A percentile compares a stretch with the other conserved stretches of the same genome.
Conservation (phyloP, 2,797 vertebrate species). For the Dicrostonyx torquatus region DNA sequence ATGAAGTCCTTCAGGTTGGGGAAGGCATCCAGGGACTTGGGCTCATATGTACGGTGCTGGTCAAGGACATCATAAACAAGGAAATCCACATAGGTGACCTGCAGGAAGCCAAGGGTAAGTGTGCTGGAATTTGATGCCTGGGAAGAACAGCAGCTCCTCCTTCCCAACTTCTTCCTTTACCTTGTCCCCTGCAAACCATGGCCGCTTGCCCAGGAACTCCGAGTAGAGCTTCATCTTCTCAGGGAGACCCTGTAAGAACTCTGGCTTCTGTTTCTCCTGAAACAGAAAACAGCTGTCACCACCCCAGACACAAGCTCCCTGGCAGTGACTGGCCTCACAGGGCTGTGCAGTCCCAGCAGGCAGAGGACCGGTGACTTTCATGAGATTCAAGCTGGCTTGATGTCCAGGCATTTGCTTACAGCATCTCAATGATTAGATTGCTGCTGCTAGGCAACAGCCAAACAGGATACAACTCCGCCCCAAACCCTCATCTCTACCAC, state of each 20-base stretch:
- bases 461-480: not conserved
- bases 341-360: not conserved
- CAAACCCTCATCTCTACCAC: not conserved
- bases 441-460: not conserved
- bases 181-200: conserved; percentile 94
- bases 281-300: conserved; percentile 13
- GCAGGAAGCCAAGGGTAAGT: not conserved
- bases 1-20: conserved; percentile 90
- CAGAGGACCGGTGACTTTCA: accelerated
- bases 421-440: not conserved
- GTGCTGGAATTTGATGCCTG: accelerated
- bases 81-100: conserved; percentile 96
- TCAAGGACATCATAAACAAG: conserved; percentile 92
- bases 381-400: not conserved
- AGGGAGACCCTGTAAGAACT: conserved; percentile 75
- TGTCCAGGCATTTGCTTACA: not conserved
- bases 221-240: conserved; percentile 89
- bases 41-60: conserved; percentile 89
- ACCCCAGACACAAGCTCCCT: not conserved
- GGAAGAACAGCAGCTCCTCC: accelerated
- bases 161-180: conserved; percentile 69
- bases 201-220: conserved; percentile 88
- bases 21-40: conserved; percentile 89
- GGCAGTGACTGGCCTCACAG: not conserved
- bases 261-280: conserved; percentile 83